Evolutionary conservation across 2,797 vertebrate species (phyloP).

Genomic region (Clarias laeviceps): DNA sequence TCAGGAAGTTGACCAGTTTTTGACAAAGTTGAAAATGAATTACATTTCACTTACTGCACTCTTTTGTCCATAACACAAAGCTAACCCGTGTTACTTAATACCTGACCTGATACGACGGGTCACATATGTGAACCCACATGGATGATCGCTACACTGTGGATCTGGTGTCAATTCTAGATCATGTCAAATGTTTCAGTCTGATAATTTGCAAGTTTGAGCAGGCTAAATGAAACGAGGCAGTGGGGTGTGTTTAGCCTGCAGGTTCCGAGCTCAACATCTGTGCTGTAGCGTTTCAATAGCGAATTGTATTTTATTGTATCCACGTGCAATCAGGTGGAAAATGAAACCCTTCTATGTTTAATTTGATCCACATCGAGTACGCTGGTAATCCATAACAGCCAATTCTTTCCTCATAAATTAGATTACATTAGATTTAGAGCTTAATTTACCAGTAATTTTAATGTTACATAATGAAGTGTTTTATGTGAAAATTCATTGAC

Average conservation of each 20-base stretch:
- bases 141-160: not conserved
- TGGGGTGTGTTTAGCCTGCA: not conserved
- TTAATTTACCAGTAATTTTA: not conserved
- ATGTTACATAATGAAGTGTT: not conserved
- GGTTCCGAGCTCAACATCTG: not conserved
- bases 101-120: too few species aligned
- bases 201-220: not conserved
- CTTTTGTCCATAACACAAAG: too few species aligned
- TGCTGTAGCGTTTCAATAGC: not conserved
- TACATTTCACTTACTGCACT: too few species aligned
- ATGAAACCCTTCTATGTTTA: not conserved
- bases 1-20: too few species aligned
- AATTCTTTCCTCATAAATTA: not conserved
- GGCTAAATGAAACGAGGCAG: not conserved
- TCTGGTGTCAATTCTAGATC: constrained; percentile 5
- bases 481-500: not conserved
- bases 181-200: not conserved
- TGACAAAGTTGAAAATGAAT: too few species aligned
- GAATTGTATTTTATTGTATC: not conserved
- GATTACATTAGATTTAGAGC: constrained; percentile 4
- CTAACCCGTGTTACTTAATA: too few species aligned
- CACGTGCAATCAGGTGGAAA: not conserved
- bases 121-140: not conserved
- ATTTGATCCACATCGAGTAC: not conserved
- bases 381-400: not conserved